phyloP scores from a whole-genome alignment of 2,797 vertebrate species.

The Phyllotis vaccarum region DNA sequence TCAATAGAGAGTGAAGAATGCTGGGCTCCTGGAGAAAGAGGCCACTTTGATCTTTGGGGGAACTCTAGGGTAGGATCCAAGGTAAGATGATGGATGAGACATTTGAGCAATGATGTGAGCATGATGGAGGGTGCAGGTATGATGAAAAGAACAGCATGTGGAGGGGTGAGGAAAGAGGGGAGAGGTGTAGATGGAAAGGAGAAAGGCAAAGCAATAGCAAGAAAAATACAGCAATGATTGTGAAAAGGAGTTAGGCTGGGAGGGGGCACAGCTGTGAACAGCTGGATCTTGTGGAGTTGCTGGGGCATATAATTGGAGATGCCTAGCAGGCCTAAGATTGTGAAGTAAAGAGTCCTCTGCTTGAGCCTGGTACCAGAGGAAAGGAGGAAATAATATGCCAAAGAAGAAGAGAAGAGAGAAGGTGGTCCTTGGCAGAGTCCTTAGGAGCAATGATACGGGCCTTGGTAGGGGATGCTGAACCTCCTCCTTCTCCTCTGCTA shows the following conservation, averaged over 20 bases:
- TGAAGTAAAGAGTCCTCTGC: background rate
- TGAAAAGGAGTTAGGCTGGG: background rate
- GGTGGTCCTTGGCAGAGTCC: background rate
- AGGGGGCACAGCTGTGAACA: too few species aligned
- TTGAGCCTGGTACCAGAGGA: background rate
- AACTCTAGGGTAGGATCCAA: background rate
- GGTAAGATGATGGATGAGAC: too few species aligned
- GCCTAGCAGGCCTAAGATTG: too few species aligned
- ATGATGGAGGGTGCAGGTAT: fast-evolving
- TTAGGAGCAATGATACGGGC: background rate
- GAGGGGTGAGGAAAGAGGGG: background rate
- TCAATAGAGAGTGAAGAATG: background rate
- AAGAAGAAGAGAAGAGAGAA: background rate
- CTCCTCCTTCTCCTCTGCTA: too few species aligned
- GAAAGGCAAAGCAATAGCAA: background rate
- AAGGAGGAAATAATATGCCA: background rate
- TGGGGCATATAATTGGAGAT: background rate
- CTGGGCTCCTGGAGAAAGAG: background rate
- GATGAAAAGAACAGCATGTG: background rate
- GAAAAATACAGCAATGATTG: fast-evolving
- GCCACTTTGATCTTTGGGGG: fast-evolving
- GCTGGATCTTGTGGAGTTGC: fast-evolving
- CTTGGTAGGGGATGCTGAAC: background rate
- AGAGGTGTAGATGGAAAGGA: too few species aligned
- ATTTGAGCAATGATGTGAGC: background rate